Evolutionary conservation across 2,888 invertebrate species (phyloP), one percentile per base, ranked within the genome.

Genomic region (Drosophila infuscata): DNA sequence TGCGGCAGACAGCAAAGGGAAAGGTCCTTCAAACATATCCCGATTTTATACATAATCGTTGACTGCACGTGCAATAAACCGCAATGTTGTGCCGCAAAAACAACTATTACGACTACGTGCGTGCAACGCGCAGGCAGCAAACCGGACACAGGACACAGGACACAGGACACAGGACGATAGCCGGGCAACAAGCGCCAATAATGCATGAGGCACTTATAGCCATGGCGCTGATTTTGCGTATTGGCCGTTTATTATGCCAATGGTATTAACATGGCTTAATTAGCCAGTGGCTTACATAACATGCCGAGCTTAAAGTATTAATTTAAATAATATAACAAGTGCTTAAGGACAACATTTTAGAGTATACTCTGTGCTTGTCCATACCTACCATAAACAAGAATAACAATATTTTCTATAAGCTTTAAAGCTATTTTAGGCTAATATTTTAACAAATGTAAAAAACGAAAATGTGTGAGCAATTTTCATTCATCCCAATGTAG

Each of bases 251-350:
- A 59, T 32, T 64, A 65, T 65, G 68, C 49, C 51, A 61, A 64
- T 64, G 61, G 75, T 71, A 88, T 85, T 85, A 88, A 85, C 88
- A 85, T 72, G 81, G 83, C 85, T 85, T 89, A 88, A 86, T 86
- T 86, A 88, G 83, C 68, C 46, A 65, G 63, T 85, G 83, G 85
- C 80, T 85, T 85, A 82, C 70, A 82, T 61, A 64, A 43, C 64
- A 64, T 25, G 33, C 56, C 25, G 29, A 62, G 82, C 82, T 83
- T 86, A 75, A 84, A 84, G 82, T 57, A 57, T 30, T 30, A 30
- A 57, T 57, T 41, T 57, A 30, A 41, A 56, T 38, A 56, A 32
- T 41, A 30, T 30, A 57, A 41, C 57, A 57, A 32, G 3, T 57
- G 30, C 32, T 57, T 15, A 7, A 30, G 4, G 25, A 17, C 35